Percentiles rank a stretch among this genome's conserved stretches.
Conservation (phyloP, 2,113 vertebrate genomes). For the Penelope pileata region DNA sequence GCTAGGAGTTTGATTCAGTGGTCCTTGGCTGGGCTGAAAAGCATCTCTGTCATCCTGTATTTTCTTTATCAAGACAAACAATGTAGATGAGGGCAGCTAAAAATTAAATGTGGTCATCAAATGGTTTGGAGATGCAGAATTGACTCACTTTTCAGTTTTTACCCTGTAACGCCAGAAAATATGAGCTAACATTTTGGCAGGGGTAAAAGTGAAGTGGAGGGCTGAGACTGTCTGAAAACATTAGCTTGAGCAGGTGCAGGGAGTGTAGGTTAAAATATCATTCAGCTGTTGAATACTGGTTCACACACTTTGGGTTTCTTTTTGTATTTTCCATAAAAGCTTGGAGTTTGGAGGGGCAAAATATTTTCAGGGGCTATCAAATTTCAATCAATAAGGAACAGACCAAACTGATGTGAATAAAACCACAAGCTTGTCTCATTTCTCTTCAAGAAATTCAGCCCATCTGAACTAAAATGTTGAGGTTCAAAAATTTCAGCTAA, state of each 20-base stretch:
- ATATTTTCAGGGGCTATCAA: neutral
- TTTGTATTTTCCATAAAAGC: neutral
- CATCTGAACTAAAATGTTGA: neutral
- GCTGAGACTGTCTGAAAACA: conserved; percentile 4
- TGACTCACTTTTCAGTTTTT: conserved; percentile 33
- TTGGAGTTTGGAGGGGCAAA: neutral
- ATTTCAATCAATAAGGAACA: neutral
- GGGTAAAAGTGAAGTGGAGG: neutral
- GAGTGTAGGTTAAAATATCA: neutral
- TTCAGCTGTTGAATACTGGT: neutral
- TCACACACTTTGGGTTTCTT: neutral
- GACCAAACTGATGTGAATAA: neutral
- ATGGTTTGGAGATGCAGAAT: neutral
- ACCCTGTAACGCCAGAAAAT: neutral
- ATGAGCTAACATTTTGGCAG: conserved; percentile 51
- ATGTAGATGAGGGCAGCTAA: neutral
- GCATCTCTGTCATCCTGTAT: neutral
- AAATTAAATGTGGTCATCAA: neutral
- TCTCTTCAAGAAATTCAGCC: neutral
- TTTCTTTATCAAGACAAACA: neutral
- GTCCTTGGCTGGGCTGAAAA: neutral
- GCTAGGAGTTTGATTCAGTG: neutral
- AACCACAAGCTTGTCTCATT: neutral
- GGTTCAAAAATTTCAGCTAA: neutral
- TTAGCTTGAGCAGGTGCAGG: neutral